Percentiles rank a stretch among this genome's conserved stretches.
Evolutionary conservation across 2,113 vertebrate genomes (phyloP).

Genomic region (Symphodus melops): DNA sequence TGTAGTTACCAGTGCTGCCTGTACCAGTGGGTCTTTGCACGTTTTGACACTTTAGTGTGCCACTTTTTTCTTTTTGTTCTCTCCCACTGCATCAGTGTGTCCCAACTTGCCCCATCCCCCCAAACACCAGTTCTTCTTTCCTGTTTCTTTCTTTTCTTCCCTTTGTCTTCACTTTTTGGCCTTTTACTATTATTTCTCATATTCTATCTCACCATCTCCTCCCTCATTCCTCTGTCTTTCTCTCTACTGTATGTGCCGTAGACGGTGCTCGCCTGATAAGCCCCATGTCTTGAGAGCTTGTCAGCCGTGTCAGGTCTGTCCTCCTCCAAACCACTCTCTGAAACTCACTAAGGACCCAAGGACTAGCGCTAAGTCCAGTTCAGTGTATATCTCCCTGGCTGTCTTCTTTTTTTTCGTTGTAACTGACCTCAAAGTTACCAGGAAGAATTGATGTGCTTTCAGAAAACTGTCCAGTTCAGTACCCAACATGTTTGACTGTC

Average conservation of each 20-base stretch:
- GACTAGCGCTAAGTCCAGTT: conserved; percentile 41
- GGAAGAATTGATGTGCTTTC: not conserved
- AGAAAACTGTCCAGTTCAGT: conserved; percentile 12
- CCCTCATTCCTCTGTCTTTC: conserved; percentile 11
- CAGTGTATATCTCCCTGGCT: conserved; percentile 14
- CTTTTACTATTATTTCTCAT: conserved; percentile 11
- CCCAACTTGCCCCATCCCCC: conserved; percentile 5
- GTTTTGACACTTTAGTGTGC: conserved; percentile 15
- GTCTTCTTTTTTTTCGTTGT: conserved; percentile 29
- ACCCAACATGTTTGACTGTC: conserved; percentile 4
- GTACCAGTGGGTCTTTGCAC: not conserved
- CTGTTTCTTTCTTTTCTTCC: conserved; percentile 4
- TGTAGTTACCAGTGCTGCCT: conserved; percentile 31
- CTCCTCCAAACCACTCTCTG: conserved; percentile 54
- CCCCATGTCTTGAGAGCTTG: conserved; percentile 58
- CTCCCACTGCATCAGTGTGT: conserved; percentile 29
- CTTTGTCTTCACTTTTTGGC: conserved; percentile 9
- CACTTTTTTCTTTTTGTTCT: conserved; percentile 7
- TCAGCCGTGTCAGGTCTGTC: conserved; percentile 63
- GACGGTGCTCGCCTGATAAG: conserved; percentile 59
- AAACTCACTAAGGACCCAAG: conserved; percentile 46
- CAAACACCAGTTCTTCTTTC: conserved; percentile 35
- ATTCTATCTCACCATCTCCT: not conserved
- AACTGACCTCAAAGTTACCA: conserved; percentile 20
- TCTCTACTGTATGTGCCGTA: not conserved